A percentile compares a stretch with the other conserved stretches of the same genome.
Evolutionary conservation across 2,888 invertebrate genomes (phyloP).

Genomic region (Teinopalpus imperialis): DNA sequence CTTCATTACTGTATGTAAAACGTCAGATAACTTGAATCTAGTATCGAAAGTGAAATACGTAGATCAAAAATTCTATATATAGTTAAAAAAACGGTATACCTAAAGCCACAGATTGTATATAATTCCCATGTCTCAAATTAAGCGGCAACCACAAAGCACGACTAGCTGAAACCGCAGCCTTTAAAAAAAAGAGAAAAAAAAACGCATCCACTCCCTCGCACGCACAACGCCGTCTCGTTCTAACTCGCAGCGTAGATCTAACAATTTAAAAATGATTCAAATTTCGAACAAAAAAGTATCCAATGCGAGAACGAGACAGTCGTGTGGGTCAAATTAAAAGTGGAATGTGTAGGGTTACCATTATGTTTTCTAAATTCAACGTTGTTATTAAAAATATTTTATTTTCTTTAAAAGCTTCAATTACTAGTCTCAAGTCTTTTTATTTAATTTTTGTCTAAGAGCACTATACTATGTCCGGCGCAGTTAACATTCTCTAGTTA

Average conservation of each 20-base stretch:
- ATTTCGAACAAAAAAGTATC: slow-evolving; percentile 42
- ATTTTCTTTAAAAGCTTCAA: too few species aligned
- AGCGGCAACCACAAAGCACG: slow-evolving; percentile 34
- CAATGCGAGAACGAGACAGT: slow-evolving; percentile 36
- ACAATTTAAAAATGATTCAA: slow-evolving; percentile 44
- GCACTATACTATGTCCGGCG: too few species aligned
- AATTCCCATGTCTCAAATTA: slow-evolving; percentile 14
- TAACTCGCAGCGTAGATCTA: slow-evolving; percentile 20
- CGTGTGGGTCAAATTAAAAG: slow-evolving; percentile 38
- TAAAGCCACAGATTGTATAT: slow-evolving; percentile 1
- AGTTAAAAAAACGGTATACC: too few species aligned
- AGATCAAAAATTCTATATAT: too few species aligned
- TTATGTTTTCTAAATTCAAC: background rate
- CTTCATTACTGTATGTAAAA: too few species aligned
- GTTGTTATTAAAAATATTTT: too few species aligned
- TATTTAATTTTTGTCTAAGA: too few species aligned
- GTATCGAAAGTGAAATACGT: too few species aligned
- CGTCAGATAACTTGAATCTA: too few species aligned
- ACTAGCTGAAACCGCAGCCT: slow-evolving; percentile 36
- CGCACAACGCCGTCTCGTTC: slow-evolving; percentile 34
- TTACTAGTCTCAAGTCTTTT: too few species aligned
- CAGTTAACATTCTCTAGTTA: too few species aligned
- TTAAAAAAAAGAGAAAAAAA: slow-evolving; percentile 32
- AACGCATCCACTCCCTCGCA: slow-evolving; percentile 6
- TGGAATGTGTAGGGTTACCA: slow-evolving; percentile 37